phyloP scores from a whole-genome alignment of 2,888 invertebrate species.

The Apantesis nais region DNA sequence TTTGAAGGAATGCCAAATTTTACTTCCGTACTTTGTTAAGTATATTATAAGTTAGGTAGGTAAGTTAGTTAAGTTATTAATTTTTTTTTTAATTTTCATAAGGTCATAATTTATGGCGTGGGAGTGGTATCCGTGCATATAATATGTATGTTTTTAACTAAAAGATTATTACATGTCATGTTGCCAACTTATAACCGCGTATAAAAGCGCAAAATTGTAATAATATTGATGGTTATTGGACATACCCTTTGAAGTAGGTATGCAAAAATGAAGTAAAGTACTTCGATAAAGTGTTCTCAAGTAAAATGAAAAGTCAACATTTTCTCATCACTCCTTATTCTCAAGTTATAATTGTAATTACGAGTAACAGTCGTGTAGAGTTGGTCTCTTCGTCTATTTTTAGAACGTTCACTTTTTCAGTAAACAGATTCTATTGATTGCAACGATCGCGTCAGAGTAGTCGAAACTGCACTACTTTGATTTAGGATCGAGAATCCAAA shows the following conservation, averaged over 20 bases:
- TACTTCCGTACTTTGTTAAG: too few species aligned
- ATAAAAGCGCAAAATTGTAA: conserved; percentile 21
- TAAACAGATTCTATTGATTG: conserved; percentile 39
- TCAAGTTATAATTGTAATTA: conserved; percentile 76
- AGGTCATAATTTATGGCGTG: too few species aligned
- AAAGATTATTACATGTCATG: background rate
- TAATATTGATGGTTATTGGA: conserved; percentile 33
- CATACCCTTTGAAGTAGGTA: conserved; percentile 36
- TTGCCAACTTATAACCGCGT: conserved; percentile 8
- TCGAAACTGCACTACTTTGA: conserved; percentile 29
- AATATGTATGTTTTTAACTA: too few species aligned
- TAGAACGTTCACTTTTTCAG: conserved; percentile 1
- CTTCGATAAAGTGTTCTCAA: conserved; percentile 60
- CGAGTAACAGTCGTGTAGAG: conserved; percentile 57
- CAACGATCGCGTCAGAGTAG: conserved; percentile 34
- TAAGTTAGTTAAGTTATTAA: too few species aligned
- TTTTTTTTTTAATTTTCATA: too few species aligned
- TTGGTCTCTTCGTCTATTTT: conserved; percentile 60
- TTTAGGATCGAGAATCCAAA: conserved; percentile 31
- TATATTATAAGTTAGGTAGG: too few species aligned
- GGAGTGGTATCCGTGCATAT: too few species aligned
- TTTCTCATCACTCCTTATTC: conserved; percentile 65
- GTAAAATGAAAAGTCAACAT: conserved; percentile 78
- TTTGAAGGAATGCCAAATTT: too few species aligned
- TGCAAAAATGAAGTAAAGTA: conserved; percentile 50